Evolutionary conservation across 1,140 invertebrate species (phyloP).

Genomic region (Spodoptera frugiperda): DNA sequence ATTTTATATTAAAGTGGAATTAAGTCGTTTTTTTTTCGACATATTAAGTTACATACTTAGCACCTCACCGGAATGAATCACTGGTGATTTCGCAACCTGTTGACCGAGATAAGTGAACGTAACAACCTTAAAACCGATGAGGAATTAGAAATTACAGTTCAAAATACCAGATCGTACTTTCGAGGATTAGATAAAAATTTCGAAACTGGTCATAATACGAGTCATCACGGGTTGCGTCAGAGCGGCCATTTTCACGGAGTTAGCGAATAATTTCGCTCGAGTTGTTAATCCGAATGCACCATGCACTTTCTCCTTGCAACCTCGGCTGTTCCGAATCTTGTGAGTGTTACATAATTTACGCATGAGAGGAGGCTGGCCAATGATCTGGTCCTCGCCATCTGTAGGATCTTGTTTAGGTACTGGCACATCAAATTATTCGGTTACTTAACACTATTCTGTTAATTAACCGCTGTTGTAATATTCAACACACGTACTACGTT

Average conservation of each 20-base stretch:
- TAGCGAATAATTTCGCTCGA: conserved; percentile 57
- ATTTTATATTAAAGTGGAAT: conserved; percentile 30
- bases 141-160: conserved; percentile 30
- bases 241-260: conserved; percentile 49
- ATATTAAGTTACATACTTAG: conserved; percentile 25
- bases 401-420: conserved; percentile 47
- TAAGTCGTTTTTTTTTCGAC: conserved; percentile 26
- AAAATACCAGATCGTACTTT: conserved; percentile 23
- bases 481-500: neutral
- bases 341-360: conserved; percentile 52
- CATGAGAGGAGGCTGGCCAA: conserved; percentile 16
- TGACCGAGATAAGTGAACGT: conserved; percentile 39
- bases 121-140: conserved; percentile 40
- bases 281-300: conserved; percentile 53
- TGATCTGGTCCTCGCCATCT: conserved; percentile 38
- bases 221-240: conserved; percentile 10
- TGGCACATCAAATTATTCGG: conserved; percentile 43
- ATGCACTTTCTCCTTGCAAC: conserved; percentile 62
- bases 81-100: conserved; percentile 13
- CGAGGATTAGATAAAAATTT: conserved; percentile 38
- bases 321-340: conserved; percentile 54
- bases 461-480: neutral
- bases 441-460: conserved; percentile 33
- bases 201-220: conserved; percentile 8
- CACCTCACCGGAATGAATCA: conserved; percentile 24